Base-by-base conservation (phyloP, 2,113 vertebrate species). In the Ailurus styani region DNA sequence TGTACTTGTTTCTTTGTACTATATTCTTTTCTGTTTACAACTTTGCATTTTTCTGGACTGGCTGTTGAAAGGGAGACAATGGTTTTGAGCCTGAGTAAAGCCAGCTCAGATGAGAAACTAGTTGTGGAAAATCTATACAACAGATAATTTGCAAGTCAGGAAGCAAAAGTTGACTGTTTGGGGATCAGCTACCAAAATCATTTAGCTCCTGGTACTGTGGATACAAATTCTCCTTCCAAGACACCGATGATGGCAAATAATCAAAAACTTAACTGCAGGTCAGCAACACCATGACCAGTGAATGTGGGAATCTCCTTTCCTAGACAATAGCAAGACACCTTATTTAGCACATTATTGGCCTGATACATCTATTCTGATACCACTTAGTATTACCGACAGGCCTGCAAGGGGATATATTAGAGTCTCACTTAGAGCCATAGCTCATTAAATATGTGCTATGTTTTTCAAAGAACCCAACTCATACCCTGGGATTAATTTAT, bases 381-480 rank as follows among this genome's bases (percentile, higher is more conserved):
- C 42, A 52, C 13, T 15, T 79, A 34, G 4, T 54, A 47, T 34
- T 50, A 73, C 45, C 21, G 14, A 60, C 0, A 4, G 37, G 20
- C 14, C 50, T 60, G 9, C 52, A 87, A 34, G 13, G 3, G 7
- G 20, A 50, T 29, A 54, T 55, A 40, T 15, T 55, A 40, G 34
- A 37, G 40, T 89, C 40, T 95, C 54, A 52, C 18, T 82, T 14
- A 77, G 20, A 86, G 31, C 29, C 31, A 37, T 21, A 40, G 17
- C 31, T 78, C 64, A 84, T 37, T 75, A 42, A 55, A 66, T 66
- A 87, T 40, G 8, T 87, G 12, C 23, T 27, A 14, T 62, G 31
- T 21, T 82, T 77, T 90, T 81, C 87, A 93, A 92, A 94, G 81
- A 29, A 86, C 72, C 7, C 52, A 93, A 77, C 37, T 96, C 68